A percentile compares a stretch with the other conserved stretches of the same genome.
Conservation (phyloP, 2,888 invertebrate species). For the Petrolisthes manimaculis region DNA sequence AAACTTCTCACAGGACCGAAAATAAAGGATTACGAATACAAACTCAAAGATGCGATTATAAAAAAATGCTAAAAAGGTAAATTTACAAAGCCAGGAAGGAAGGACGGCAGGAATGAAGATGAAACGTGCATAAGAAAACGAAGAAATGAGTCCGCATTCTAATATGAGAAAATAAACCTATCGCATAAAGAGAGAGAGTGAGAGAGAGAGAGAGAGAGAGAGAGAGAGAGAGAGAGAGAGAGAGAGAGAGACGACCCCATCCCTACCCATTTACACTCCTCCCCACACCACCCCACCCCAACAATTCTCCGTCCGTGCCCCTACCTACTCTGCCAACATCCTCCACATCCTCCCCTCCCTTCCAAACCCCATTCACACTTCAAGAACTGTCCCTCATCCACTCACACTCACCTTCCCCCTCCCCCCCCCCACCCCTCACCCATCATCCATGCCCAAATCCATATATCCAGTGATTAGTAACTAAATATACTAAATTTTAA, state of each 20-base stretch:
- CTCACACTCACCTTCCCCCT: background rate
- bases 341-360: background rate
- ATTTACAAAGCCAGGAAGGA: conserved; percentile 2
- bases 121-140: conserved; percentile 4
- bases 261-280: background rate
- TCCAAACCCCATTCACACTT: background rate
- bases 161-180: background rate
- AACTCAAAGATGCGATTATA: background rate
- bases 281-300: conserved; percentile 2
- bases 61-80: background rate
- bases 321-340: background rate
- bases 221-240: conserved; percentile 7
- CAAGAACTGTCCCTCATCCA: background rate
- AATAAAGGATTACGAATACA: background rate
- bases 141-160: background rate
- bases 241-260: conserved; percentile 10
- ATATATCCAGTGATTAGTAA: too few relatives aligned
- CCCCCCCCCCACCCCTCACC: background rate
- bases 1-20: background rate
- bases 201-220: background rate
- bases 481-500: too few relatives aligned
- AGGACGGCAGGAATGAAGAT: conserved; percentile 12
- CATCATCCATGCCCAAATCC: background rate
- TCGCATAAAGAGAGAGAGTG: conserved; percentile 20
- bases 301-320: background rate